phyloP scores from a whole-genome alignment of 2,797 vertebrate genomes.

The Gymnopithys bicolor region DNA sequence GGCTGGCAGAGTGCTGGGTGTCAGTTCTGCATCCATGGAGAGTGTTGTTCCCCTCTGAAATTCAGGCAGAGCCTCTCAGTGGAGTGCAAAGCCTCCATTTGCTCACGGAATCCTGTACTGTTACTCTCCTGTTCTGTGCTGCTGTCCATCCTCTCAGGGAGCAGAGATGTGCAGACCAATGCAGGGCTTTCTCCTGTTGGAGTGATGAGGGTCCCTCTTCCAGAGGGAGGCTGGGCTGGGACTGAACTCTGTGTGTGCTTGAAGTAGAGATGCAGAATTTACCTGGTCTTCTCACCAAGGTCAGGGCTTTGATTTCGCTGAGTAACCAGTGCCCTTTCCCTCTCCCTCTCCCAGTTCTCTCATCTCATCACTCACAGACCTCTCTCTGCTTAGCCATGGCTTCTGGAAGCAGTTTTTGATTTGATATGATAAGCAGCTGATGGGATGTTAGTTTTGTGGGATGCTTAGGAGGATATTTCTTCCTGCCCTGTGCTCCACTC shows the following conservation, averaged over 20 bases:
- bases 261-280: neutral
- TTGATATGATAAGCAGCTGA: neutral
- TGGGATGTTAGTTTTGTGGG: neutral
- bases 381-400: neutral
- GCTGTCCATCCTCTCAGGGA: neutral
- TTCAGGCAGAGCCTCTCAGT: neutral
- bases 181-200: neutral
- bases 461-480: neutral
- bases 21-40: neutral
- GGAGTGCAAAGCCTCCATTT: neutral
- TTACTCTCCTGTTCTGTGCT: neutral
- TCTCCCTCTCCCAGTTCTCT: neutral
- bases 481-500: neutral
- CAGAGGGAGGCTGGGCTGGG: neutral
- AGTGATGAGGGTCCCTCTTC: neutral
- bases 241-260: neutral
- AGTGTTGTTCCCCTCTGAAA: neutral
- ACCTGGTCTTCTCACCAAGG: constrained; percentile 13
- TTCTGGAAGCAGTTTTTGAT: neutral
- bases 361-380: neutral
- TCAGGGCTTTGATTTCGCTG: constrained; percentile 18
- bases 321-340: neutral
- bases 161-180: neutral
- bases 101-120: neutral
- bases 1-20: neutral